Conservation (phyloP, 2,113 vertebrate species). For the rabbit (Oryctolagus cuniculus) region DNA sequence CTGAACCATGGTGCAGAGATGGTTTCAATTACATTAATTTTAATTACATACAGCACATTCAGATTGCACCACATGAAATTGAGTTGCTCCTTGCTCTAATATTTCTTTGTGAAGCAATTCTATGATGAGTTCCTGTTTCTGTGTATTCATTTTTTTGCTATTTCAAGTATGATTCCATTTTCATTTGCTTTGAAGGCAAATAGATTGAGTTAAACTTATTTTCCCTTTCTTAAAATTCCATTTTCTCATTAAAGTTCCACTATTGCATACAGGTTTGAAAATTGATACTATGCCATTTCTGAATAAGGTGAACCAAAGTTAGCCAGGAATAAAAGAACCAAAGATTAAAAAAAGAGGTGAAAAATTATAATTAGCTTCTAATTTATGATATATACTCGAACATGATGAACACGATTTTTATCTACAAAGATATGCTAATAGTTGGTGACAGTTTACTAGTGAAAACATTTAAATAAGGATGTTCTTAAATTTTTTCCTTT, state of each 20-base stretch:
- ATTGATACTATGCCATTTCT: background rate
- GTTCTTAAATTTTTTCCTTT: background rate
- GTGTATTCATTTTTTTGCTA: slow-evolving; percentile 74
- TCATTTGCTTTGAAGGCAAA: slow-evolving; percentile 71
- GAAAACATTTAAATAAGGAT: background rate
- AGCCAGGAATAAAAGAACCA: slow-evolving; percentile 21
- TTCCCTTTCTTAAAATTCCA: slow-evolving; percentile 65
- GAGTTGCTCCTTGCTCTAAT: slow-evolving; percentile 75
- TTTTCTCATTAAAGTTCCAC: slow-evolving; percentile 65
- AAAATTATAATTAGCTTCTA: background rate
- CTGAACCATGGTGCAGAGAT: slow-evolving; percentile 72
- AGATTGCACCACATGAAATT: slow-evolving; percentile 81
- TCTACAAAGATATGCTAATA: background rate
- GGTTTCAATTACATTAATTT: slow-evolving; percentile 85
- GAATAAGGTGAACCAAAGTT: background rate
- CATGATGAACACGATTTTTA: background rate
- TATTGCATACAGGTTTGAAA: background rate
- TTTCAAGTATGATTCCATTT: slow-evolving; percentile 78
- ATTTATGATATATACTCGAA: background rate
- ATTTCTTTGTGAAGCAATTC: slow-evolving; percentile 68
- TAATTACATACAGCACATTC: slow-evolving; percentile 85
- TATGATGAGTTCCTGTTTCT: slow-evolving; percentile 77
- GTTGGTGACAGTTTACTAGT: background rate
- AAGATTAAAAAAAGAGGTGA: background rate
- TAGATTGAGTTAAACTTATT: slow-evolving; percentile 62